These are phyloP conservation scores for Oegoconia quadripuncta DNA, from an alignment of 2,888 invertebrate species.

Conservation along the genomic window DNA sequence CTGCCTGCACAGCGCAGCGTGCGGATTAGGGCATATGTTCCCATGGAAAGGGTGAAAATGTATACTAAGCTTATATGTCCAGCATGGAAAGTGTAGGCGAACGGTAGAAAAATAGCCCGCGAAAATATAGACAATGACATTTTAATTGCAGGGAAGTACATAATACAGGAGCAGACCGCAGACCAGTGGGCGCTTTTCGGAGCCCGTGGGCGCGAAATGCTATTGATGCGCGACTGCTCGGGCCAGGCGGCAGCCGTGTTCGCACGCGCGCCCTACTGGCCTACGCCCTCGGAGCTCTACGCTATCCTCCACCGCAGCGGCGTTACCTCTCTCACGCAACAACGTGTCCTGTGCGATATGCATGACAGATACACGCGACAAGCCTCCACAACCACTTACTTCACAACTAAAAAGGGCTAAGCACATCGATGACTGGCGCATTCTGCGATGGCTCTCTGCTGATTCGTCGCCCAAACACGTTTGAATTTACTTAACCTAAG, in stretches of 20 bases:
- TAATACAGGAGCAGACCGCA: conserved; percentile 28
- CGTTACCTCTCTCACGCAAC: conserved; percentile 25
- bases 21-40: too few species aligned
- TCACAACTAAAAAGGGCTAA: not conserved
- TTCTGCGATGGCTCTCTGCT: too few species aligned
- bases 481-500: too few species aligned
- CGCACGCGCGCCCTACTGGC: conserved; percentile 42
- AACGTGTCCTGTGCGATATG: conserved; percentile 28
- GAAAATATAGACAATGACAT: not conserved
- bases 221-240: conserved; percentile 35
- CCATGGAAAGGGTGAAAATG: too few species aligned
- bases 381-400: not conserved
- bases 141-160: conserved; percentile 25
- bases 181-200: conserved; percentile 39
- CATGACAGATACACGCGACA: not conserved
- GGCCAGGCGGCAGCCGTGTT: conserved; percentile 34
- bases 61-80: too few species aligned
- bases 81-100: too few species aligned
- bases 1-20: not conserved
- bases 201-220: conserved; percentile 34
- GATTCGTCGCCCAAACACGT: too few species aligned
- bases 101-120: too few species aligned
- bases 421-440: too few species aligned
- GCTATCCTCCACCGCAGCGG: conserved; percentile 38
- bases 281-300: conserved; percentile 30